phyloP scores from a whole-genome alignment of 1,140 invertebrate species.

The Ceratosolen fusciceps region DNA sequence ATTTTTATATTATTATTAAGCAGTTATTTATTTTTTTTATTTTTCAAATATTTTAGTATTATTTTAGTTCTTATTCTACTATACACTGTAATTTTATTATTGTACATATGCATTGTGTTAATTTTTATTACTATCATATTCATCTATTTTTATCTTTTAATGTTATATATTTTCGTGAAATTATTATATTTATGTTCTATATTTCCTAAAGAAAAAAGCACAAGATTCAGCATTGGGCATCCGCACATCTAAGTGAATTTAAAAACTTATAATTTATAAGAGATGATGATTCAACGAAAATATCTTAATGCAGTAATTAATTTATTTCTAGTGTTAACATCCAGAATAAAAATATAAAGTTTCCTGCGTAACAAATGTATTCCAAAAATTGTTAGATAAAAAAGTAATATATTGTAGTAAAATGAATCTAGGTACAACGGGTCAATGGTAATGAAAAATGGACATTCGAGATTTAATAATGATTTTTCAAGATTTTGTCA shows the following conservation, averaged over 20 bases:
- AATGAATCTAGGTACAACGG: constrained; percentile 58
- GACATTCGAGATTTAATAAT: constrained; percentile 55
- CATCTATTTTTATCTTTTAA: neutral
- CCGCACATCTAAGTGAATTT: no score
- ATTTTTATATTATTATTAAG: neutral
- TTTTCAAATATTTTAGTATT: constrained; percentile 8
- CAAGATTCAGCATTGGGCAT: no score
- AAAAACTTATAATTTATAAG: no score
- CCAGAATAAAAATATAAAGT: no score
- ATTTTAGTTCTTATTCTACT: neutral
- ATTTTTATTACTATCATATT: neutral
- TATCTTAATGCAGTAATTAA: no score
- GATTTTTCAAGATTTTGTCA: constrained; percentile 52
- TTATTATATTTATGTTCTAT: no score
- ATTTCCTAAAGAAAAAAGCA: no score
- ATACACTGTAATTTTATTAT: constrained; percentile 17
- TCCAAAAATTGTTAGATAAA: constrained; percentile 1
- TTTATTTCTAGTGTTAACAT: no score
- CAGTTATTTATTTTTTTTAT: constrained; percentile 21
- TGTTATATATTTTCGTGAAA: no score
- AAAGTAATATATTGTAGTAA: constrained; percentile 12
- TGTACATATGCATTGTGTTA: no score
- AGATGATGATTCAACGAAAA: no score
- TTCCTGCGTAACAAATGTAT: no score
- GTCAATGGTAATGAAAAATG: constrained; percentile 55